These are phyloP conservation scores for Sthenelais limicola DNA, from an alignment of 2,888 invertebrate species.

Conservation along the genomic window DNA sequence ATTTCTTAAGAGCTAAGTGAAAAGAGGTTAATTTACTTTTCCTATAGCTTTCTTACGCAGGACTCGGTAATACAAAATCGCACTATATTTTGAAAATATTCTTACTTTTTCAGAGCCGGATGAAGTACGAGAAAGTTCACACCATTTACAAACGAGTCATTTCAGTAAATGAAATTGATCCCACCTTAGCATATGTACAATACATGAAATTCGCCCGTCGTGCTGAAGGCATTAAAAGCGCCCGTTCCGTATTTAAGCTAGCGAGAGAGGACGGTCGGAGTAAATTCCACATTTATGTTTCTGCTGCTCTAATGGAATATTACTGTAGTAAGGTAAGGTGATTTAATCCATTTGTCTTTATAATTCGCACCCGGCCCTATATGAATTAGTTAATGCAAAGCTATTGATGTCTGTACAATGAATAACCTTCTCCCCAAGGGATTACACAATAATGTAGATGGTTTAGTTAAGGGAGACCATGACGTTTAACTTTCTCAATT, in stretches of 20 bases:
- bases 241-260: constrained; percentile 93
- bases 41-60: too few relatives aligned
- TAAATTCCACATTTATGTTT: constrained; percentile 94
- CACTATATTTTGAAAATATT: not conserved
- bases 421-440: too few relatives aligned
- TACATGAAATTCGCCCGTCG: constrained; percentile 99
- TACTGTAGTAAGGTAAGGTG: constrained; percentile 92
- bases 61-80: too few relatives aligned
- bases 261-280: constrained; percentile 90
- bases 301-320: constrained; percentile 98
- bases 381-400: too few relatives aligned
- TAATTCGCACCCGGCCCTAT: too few relatives aligned
- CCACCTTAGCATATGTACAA: constrained; percentile 96
- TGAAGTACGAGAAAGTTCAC: constrained; percentile 97
- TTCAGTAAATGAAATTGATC: constrained; percentile 92
- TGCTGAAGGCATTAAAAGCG: constrained; percentile 98
- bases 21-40: too few relatives aligned
- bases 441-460: too few relatives aligned
- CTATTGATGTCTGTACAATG: too few relatives aligned
- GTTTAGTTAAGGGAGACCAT: too few relatives aligned
- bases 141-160: constrained; percentile 94
- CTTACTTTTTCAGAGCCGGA: constrained; percentile 77
- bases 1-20: too few relatives aligned
- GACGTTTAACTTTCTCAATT: too few relatives aligned
- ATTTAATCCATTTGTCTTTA: too few relatives aligned